Percentiles rank a stretch among this genome's conserved stretches.
Conservation (phyloP, 2,113 vertebrate species). For the Anhinga rufa region DNA sequence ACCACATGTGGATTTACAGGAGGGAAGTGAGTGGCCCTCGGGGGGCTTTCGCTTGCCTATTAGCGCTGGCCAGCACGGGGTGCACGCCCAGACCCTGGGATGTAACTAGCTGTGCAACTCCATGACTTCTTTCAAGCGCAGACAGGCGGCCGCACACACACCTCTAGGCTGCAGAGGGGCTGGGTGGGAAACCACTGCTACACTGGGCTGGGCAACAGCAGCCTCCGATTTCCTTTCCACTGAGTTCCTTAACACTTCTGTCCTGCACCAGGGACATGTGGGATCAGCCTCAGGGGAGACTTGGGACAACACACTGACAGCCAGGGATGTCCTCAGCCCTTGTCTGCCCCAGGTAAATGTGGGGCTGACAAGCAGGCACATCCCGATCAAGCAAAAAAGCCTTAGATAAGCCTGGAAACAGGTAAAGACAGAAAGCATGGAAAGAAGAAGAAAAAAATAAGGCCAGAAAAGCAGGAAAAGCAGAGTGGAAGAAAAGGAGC, state of each 20-base stretch:
- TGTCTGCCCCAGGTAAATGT: neutral
- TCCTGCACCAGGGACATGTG: accelerated
- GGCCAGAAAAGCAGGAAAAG: neutral
- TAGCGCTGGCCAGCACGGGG: neutral
- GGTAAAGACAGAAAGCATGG: neutral
- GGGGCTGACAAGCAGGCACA: neutral
- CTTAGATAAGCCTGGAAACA: neutral
- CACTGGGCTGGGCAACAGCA: accelerated
- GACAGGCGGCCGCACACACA: neutral
- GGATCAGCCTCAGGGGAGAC: neutral
- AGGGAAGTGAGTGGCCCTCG: conserved; percentile 24
- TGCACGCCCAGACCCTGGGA: neutral
- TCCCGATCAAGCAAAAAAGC: neutral
- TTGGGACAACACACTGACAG: neutral
- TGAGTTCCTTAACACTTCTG: neutral
- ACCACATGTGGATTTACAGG: conserved; percentile 44
- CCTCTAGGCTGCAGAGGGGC: neutral
- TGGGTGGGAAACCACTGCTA: neutral
- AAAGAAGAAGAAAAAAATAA: neutral
- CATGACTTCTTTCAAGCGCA: neutral
- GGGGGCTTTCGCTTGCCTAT: conserved; percentile 31
- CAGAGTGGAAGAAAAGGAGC: neutral
- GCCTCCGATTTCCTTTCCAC: neutral
- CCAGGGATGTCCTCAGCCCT: neutral
- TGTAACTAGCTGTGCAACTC: neutral